Evolutionary conservation across 2,113 vertebrate genomes (phyloP), one percentile per base, ranked within the genome.

Genomic region (Phylloscopus whistleri): DNA sequence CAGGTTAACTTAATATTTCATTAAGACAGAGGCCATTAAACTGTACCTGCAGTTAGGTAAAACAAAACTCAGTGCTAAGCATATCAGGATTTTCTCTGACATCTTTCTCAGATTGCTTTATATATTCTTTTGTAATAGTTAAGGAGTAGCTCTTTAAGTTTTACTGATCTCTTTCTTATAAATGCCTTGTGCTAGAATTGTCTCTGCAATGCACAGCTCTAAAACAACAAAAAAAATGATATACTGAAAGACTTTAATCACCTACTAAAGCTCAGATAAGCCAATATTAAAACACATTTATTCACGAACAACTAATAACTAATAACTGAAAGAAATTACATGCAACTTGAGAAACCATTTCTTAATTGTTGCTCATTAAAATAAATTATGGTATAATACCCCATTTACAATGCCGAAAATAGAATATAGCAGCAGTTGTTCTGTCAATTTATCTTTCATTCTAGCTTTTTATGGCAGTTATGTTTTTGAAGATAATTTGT

Each of bases 311-410:
- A 95, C 96, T 98, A 97, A 97, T 98, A 98, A 97, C 94, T 97
- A 98, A 98, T 98, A 97, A 98, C 94, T 96, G 96, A 97, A 97
- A 97, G 95, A 97, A 98, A 97, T 98, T 97, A 95, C 90, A 93
- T 91, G 84, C 77, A 97, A 94, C 96, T 97, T 94, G 85, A 96
- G 72, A 97, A 98, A 94, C 89, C 52, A 35, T 97, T 98, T 97
- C 95, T 97, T 98, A 98, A 98, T 98, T 98, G 96, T 96, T 97
- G 96, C 96, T 98, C 97, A 97, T 98, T 98, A 97, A 96, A 96
- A 95, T 96, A 98, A 98, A 98, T 98, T 97, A 94, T 69, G 82
- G 94, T 87, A 91, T 97, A 98, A 98, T 98, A 98, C 97, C 84
- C 93, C 94, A 96, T 97, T 98, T 98, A 97, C 96, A 97, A 95